A percentile compares a stretch with the other conserved stretches of the same genome.
phyloP scores from a whole-genome alignment of 2,797 vertebrate genomes.

The Pseudochirops corinnae region DNA sequence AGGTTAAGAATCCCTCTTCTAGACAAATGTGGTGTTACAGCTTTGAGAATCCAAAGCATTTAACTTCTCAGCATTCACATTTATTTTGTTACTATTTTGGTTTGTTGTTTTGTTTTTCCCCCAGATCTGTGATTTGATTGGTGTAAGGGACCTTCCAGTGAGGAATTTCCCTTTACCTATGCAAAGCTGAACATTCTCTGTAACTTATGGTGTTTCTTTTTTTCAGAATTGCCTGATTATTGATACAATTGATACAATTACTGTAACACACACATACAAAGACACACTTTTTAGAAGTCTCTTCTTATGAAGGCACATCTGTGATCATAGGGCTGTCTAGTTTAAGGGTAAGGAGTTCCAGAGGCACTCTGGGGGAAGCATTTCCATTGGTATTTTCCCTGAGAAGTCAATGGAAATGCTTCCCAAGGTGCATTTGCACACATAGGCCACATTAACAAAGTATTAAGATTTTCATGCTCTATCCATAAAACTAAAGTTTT shows the following conservation, averaged over 20 bases:
- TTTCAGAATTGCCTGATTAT: not conserved
- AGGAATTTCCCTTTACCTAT: not conserved
- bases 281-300: not conserved
- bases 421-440: not conserved
- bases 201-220: not conserved
- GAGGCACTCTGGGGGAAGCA: not conserved
- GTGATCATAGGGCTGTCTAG: not conserved
- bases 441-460: not conserved
- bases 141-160: not conserved
- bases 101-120: not conserved
- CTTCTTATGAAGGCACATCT: not conserved
- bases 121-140: not conserved
- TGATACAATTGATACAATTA: not conserved
- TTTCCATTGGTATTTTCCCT: not conserved
- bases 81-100: not conserved
- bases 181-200: not conserved
- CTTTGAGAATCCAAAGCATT: not conserved
- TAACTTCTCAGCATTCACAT: not conserved
- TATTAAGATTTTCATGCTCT: slow-evolving; percentile 42
- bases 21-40: not conserved
- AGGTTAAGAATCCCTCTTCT: not conserved
- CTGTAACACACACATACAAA: not conserved
- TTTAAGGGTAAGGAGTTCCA: not conserved
- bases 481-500: slow-evolving; percentile 33
- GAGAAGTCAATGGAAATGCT: not conserved